Evolutionary conservation across 2,113 vertebrate species (phyloP).

Genomic region (Mormyrus lacerda): DNA sequence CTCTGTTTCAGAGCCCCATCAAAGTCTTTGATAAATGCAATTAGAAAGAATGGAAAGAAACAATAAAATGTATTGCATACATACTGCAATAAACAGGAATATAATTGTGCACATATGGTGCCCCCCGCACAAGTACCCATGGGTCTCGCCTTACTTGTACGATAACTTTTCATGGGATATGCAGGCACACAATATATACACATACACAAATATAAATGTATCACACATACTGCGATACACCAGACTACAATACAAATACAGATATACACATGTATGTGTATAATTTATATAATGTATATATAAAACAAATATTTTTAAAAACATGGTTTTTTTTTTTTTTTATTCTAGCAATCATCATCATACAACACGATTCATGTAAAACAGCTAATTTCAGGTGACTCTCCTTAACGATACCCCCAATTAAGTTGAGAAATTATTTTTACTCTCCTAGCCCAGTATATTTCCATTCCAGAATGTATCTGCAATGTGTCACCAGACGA

Average conservation of each 20-base stretch:
- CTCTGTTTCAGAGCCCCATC: constrained; percentile 15
- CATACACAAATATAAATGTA: not conserved
- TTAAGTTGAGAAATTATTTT: not conserved
- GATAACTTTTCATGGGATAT: not conserved
- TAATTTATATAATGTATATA: not conserved
- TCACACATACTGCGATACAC: not conserved
- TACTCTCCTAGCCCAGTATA: not conserved
- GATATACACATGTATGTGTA: not conserved
- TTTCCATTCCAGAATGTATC: not conserved
- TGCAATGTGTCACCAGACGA: not conserved
- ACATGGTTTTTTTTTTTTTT: not conserved
- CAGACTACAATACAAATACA: not conserved
- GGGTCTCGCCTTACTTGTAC: not conserved
- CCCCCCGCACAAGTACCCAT: not conserved
- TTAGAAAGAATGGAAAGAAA: constrained; percentile 23
- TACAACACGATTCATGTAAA: not conserved
- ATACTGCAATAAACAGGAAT: constrained; percentile 25
- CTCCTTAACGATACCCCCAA: not conserved
- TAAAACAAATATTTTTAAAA: not conserved
- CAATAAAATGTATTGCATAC: constrained; percentile 24
- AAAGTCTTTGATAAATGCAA: constrained; percentile 27
- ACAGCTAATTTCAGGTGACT: not conserved
- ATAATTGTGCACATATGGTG: constrained; percentile 18
- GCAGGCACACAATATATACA: not conserved
- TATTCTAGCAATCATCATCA: not conserved